These are phyloP conservation scores for Drosophila mojavensis DNA, from an alignment of 1,140 invertebrate species.

Conservation along the genomic window DNA sequence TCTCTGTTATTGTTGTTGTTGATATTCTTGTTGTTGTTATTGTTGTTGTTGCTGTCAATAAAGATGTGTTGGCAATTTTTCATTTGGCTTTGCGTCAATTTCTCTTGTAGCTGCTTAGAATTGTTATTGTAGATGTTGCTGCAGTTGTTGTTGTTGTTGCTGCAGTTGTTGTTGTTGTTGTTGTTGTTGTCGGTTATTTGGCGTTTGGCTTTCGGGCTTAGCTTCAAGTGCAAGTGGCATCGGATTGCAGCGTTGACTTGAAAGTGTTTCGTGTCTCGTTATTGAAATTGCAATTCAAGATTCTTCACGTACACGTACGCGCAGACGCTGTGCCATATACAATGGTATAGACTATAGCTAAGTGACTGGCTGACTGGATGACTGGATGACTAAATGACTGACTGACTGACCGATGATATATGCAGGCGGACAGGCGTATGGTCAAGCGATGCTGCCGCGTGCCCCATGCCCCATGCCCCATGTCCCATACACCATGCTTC, in stretches of 20 bases:
- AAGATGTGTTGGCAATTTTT: too few relatives aligned
- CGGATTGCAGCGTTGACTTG: constrained; percentile 57
- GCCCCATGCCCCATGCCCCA: not conserved
- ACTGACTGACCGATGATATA: too few relatives aligned
- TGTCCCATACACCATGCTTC: too few relatives aligned
- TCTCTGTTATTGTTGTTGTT: too few relatives aligned
- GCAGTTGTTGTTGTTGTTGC: too few relatives aligned
- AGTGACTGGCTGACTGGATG: not conserved
- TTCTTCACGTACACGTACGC: constrained; percentile 72
- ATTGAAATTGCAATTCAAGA: constrained; percentile 81
- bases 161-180: constrained; percentile 18
- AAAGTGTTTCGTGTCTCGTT: constrained; percentile 77
- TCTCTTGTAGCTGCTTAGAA: not conserved
- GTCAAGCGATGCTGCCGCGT: not conserved
- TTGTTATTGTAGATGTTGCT: not conserved
- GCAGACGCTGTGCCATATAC: not conserved
- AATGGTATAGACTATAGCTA: not conserved
- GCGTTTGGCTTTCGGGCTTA: constrained; percentile 41
- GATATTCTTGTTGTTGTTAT: too few relatives aligned
- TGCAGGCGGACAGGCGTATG: too few relatives aligned
- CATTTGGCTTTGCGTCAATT: too few relatives aligned
- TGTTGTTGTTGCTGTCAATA: too few relatives aligned
- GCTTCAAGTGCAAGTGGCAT: constrained; percentile 58
- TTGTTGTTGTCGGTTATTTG: not conserved
- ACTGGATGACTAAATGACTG: too few relatives aligned